Base-by-base conservation (phyloP, 2,113 vertebrate species). In the Hymenochirus boettgeri region DNA sequence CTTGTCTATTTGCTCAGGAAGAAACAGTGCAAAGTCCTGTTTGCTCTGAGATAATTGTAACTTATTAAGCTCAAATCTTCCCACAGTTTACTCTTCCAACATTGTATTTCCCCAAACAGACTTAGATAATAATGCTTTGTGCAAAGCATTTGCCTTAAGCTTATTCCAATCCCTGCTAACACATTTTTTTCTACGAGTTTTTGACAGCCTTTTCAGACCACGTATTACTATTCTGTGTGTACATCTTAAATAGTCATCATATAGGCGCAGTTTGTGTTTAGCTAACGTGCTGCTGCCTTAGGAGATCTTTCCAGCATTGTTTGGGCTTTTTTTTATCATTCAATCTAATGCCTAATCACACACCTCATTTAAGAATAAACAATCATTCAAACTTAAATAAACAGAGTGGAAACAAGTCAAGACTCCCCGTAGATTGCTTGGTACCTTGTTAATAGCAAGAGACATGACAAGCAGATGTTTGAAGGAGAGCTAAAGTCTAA, bases 281-380 rank as follows among this genome's bases (percentile, higher is more conserved):
- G 19, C 22, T 48, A 22, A 48, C 46, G 22, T 48, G 18, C 12
- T 48, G 46, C 46, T 22, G 13, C 46, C 22, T 48, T 9, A 48
- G 46, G 46, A 12, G 46, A 48, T 21, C 46, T 22, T 48, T 23
- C 22, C 19, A n/a, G 10, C 42, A 46, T 7, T 48, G 46, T 48
- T 48, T 48, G 21, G 46, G n/a, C 10, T 31, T 42, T 42, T 21
- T 48, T 48, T 22, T 48, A 48, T 48, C 46, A 48, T 21, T 22
- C 46, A 48, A 48, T 48, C 46, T 48, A 48, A 7, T 22, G 18
- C 10, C 46, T 48, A 48, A 48, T 48, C 46, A 48, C 46, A 23
- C 46, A 48, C 46, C 46, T 48, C 46, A 48, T 48, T 48, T 48
- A 10, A 48, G 46, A 48, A 48, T 48, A 48, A 48, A 48, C 46